phyloP scores from a whole-genome alignment of 2,888 invertebrate genomes.

The Urechis unicinctus region DNA sequence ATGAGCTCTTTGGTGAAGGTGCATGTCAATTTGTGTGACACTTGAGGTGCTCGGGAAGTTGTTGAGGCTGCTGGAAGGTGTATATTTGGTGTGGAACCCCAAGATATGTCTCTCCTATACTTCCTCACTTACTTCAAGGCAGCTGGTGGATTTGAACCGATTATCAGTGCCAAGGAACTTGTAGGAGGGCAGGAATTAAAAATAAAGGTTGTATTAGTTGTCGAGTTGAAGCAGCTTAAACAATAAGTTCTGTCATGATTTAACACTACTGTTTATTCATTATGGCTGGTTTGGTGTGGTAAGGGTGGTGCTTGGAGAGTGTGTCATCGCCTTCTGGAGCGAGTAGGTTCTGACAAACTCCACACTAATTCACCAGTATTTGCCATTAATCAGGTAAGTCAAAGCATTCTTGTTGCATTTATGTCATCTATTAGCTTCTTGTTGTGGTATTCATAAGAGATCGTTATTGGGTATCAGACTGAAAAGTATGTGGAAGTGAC shows the following conservation, averaged over 20 bases:
- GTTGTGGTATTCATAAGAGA: not conserved
- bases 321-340: constrained; percentile 27
- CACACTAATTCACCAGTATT: constrained; percentile 28
- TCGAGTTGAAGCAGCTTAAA: too few species aligned
- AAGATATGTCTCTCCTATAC: constrained; percentile 45
- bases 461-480: constrained; percentile 13
- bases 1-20: too few species aligned
- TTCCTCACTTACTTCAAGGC: constrained; percentile 37
- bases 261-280: not conserved
- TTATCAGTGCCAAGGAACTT: constrained; percentile 35
- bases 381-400: constrained; percentile 35
- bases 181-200: constrained; percentile 40
- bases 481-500: constrained; percentile 23
- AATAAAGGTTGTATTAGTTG: constrained; percentile 42
- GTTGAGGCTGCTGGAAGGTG: constrained; percentile 32
- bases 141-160: constrained; percentile 36
- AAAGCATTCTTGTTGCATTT: not conserved
- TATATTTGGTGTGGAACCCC: constrained; percentile 42
- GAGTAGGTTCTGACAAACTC: constrained; percentile 28
- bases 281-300: not conserved
- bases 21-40: too few species aligned
- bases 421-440: not conserved
- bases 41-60: constrained; percentile 35
- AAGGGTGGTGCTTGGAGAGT: constrained; percentile 43
- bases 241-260: not conserved